Conservation (phyloP, 2,888 invertebrate species). For the Drosophila setosimentum region DNA sequence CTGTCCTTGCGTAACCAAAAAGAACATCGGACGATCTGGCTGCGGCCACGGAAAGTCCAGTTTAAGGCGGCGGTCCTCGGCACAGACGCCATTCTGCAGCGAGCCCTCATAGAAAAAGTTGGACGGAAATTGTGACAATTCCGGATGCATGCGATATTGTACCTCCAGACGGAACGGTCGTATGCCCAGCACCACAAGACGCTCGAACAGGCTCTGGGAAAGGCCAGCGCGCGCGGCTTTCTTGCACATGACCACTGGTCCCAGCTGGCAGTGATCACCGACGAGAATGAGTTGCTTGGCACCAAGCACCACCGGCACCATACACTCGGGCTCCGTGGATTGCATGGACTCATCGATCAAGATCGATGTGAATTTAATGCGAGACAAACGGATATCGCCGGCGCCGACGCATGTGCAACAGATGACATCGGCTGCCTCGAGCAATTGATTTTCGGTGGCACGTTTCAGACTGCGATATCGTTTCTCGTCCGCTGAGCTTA, state of each 20-base stretch:
- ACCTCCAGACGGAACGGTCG: conserved; percentile 98
- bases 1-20: conserved; percentile 98
- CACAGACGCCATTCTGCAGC: conserved; percentile 99
- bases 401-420: conserved; percentile 99
- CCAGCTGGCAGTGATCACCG: conserved; percentile 99
- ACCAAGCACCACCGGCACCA: conserved; percentile 99
- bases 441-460: conserved; percentile 94
- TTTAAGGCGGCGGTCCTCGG: conserved; percentile 96
- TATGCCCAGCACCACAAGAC: conserved; percentile 98
- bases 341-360: conserved; percentile 99
- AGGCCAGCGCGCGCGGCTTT: conserved; percentile 98
- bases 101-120: conserved; percentile 99
- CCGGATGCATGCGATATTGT: conserved; percentile 99
- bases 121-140: conserved; percentile 98
- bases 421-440: conserved; percentile 99
- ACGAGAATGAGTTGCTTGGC: conserved; percentile 98
- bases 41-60: conserved; percentile 99
- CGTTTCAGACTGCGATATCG: conserved; percentile 96
- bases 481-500: conserved; percentile 97
- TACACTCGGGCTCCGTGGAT: conserved; percentile 98
- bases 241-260: conserved; percentile 99
- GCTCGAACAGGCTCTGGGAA: conserved; percentile 98
- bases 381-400: conserved; percentile 96
- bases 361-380: conserved; percentile 97
- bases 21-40: conserved; percentile 98